Base-by-base conservation (phyloP, 2,888 invertebrate species). In the Scrobipalpa atriplicella region DNA sequence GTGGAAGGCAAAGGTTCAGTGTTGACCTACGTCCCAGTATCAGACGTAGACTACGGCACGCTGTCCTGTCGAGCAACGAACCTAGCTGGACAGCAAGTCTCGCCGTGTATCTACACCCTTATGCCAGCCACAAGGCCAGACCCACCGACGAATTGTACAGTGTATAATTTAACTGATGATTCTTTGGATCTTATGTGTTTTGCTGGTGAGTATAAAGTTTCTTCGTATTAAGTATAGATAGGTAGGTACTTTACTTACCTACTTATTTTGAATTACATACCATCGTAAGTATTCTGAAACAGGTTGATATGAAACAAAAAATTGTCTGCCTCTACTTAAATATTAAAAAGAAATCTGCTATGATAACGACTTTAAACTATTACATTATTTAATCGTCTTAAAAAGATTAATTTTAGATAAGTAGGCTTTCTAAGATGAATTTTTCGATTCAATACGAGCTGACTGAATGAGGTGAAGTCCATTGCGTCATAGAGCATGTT, bases 71-170 rank as follows among this genome's bases (percentile, higher is more conserved):
- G 95, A 86, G 96, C 96, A 0, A 94, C 93, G 67, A 97, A 96
- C 84, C 84, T 94, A 6, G 95, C 96, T 0, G 96, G 96, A 1
- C 94, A 94, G 69, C 96, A 96, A 83, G 86, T 90, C 63, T 93
- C 94, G 69, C 96, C 97, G 10, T 97, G 97, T 86, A 93, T 96
- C 60, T 96, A 95, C 87, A 95, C 95, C 68, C 93, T 97, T 69
- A 94, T 96, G 74, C 95, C 96, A 0, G 96, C 96, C 77, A 96
- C 96, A 2, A 94, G 95, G 75, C 97, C 97, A 0, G 96, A 97
- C 76, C 94, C 96, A 1, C 96, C 96, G 0, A 94, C 94, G 73
- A 97, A 97, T 84, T 97, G 97, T 84, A 95, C 96, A 1, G 94
- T 96, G 62, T 94, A 95, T 74, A 97, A 97, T 83, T 95, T 96